Base-by-base conservation (phyloP, 2,888 invertebrate species). In the Clusia tigrina region DNA sequence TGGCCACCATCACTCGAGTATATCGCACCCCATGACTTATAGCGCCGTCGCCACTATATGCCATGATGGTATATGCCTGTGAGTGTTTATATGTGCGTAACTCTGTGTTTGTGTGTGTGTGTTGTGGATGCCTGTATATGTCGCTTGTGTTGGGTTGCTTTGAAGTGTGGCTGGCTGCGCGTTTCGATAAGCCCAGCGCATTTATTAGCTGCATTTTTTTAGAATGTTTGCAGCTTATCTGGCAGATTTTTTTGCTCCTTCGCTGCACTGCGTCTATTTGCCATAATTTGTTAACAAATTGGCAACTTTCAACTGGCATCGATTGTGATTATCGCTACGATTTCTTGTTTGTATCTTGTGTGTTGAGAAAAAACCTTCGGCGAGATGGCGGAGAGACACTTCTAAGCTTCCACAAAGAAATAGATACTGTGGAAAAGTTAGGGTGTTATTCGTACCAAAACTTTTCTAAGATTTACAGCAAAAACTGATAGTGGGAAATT, bases 241-340 rank as follows among this genome's bases (percentile, higher is more conserved):
- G 48, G 48, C 22, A 22, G 48, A 5, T 48, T 22, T 48, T 42
- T 42, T 42, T 42, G 9, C 42, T 9, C 32, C 32, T n/a, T n/a
- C 42, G n/a, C 42, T n/a, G n/a, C n/a, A n/a, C n/a, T n/a, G n/a
- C n/a, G n/a, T n/a, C n/a, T 42, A 48, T 48, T 48, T 48, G 48
- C 48, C 48, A 48, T 48, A 48, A 48, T 48, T 48, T 48, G 48
- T 48, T 20, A 20, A 48, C 48, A 48, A 48, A 48, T 48, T 48
- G 48, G 20, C 42, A 42, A 42, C 42, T 42, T 42, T 42, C 32
- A 17, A 6, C 42, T 42, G n/a, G 42, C 42, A 42, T 32, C n/a
- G n/a, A n/a, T n/a, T n/a, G n/a, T n/a, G 32, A 12, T 32, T 32
- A 9, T 32, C 32, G 32, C 32, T 9, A 32, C 5, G 5, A 12